Percentiles rank a stretch among this genome's conserved stretches.
Conservation (phyloP, 37 sponge, comb jelly and placozoan species). For the Aphrocallistes beatrix region DNA sequence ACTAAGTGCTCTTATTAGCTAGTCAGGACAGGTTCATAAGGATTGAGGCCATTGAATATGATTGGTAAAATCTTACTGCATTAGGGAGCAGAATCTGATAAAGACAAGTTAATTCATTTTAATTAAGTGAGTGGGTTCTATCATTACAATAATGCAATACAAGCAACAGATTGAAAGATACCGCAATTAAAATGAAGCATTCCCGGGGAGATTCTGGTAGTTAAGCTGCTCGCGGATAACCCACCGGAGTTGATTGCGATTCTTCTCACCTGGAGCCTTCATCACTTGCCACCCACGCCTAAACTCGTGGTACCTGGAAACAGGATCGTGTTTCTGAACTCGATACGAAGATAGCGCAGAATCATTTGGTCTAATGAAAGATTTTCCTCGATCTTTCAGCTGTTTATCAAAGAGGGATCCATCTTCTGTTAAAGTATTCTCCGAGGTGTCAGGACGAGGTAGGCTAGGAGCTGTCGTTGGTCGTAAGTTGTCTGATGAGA, state of each 20-base stretch:
- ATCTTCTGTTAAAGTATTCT: not conserved
- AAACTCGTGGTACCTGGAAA: conserved; percentile 57
- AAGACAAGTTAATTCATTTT: conserved; percentile 8
- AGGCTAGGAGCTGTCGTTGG: not conserved
- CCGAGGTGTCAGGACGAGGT: not conserved
- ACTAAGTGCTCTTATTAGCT: too few species aligned
- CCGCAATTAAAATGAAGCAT: not conserved
- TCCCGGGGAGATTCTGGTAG: not conserved
- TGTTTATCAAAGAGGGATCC: not conserved
- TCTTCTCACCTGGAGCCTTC: conserved; percentile 48
- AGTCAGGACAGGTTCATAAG: too few species aligned
- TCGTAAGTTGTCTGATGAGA: not conserved
- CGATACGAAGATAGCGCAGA: not conserved
- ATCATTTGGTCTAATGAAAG: not conserved
- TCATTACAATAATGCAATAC: not conserved
- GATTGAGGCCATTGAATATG: too few species aligned
- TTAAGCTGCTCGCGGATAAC: conserved; percentile 33
- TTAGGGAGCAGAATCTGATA: too few species aligned
- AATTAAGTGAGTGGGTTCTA: not conserved
- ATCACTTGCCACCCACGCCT: conserved; percentile 40
- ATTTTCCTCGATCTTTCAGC: not conserved
- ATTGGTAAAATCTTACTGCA: too few species aligned
- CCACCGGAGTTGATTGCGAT: conserved; percentile 51
- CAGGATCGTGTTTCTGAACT: not conserved
- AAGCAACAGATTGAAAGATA: not conserved